Percentiles rank a stretch among this genome's conserved stretches.
phyloP scores from a whole-genome alignment of 2,888 invertebrate genomes.

The Artemia sinica region DNA sequence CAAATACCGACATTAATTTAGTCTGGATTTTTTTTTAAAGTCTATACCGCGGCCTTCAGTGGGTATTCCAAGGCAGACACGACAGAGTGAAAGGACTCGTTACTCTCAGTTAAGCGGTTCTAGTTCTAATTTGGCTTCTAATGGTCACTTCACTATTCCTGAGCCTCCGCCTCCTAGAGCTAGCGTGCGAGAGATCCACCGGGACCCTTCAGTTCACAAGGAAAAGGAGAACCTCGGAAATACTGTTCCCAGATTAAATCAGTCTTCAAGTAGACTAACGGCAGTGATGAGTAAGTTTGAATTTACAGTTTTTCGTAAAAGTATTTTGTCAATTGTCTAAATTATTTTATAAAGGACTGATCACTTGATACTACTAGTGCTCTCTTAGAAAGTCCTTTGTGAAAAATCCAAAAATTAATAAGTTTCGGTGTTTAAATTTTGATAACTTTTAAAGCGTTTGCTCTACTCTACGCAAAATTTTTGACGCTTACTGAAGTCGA shows the following conservation, averaged over 20 bases:
- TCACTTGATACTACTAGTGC: no score
- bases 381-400: no score
- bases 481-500: no score
- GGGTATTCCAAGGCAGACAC: conserved; percentile 9
- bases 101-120: neutral
- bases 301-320: no score
- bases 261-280: conserved; percentile 7
- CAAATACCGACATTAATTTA: no score
- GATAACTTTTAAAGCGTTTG: no score
- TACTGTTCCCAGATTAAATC: conserved; percentile 6
- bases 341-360: no score
- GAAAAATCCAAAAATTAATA: no score
- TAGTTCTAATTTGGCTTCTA: neutral
- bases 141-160: conserved; percentile 1
- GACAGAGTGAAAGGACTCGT: conserved; percentile 4
- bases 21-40: neutral
- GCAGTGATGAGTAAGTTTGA: neutral
- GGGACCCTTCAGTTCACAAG: conserved; percentile 1
- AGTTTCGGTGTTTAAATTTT: no score
- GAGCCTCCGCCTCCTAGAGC: conserved; percentile 1
- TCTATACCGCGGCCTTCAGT: conserved; percentile 9
- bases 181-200: neutral
- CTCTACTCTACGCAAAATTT: no score
- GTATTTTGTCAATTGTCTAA: no score
- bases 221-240: conserved; percentile 12